Base-by-base conservation (phyloP, 2,797 vertebrate genomes). In the Eleutherodactylus coqui region DNA sequence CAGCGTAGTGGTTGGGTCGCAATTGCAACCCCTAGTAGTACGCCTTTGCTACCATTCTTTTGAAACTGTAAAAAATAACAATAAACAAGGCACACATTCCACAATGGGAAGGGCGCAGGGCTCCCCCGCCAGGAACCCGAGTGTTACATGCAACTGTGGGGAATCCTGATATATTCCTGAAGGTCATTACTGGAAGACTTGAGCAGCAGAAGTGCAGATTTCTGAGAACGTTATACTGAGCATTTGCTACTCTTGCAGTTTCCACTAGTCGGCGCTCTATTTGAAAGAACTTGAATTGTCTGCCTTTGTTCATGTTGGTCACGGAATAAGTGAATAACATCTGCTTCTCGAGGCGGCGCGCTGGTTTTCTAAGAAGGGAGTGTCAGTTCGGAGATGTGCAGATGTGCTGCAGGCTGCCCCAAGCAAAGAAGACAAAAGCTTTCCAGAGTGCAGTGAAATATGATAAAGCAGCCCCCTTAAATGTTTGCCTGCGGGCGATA, bases 351-450 rank as follows among this genome's bases (percentile, higher is more conserved):
- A 43, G 36, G 5, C 8, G n/a, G 21, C 69, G 43, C 24, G 27
- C 8, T 21, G 36, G n/a, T 41, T 72, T 72, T 73, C n/a, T 75
- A 29, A 16, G 72, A 14, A 32, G 72, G 41, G 21, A 73, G 70
- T 73, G 72, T 49, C n/a, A 7, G n/a, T 5, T 7, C 17, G n/a
- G 24, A 47, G 24, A 75, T 29, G 41, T 47, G 7, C 41, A 34
- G 62, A 72, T 72, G 45, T 27, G 75, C 34, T 62, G 29, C 13
- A 9, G 67, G 62, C 55, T 53, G 75, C 67, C 75, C 75, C 75
- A 53, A 62, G 29, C n/a, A n/a, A 55, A 32, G 36, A 45, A 29
- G 55, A 85, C 83, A 85, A 79, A 53, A 75, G 19, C n/a, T 78
- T 53, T 47, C 13, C 8, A 17, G 27, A 67, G 49, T 29, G 41